Base-by-base conservation (phyloP, 1,140 invertebrate species). In the Drosophila lini region DNA sequence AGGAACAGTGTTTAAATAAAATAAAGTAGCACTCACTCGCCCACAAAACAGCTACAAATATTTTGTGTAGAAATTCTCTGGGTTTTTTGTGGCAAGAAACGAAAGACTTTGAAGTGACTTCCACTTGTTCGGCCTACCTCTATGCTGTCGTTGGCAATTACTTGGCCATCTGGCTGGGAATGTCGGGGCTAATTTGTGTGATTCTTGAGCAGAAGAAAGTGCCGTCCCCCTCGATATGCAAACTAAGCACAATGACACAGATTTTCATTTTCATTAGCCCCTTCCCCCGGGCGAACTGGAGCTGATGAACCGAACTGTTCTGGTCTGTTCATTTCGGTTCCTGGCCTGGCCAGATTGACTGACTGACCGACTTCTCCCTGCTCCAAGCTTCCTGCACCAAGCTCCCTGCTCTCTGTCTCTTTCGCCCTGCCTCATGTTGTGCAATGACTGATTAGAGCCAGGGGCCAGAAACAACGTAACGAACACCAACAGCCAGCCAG, bases 181-280 rank as follows among this genome's bases (percentile, higher is more conserved):
- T 74, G 68, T 77, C 61, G 47, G 47, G 59, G 76, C 86, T 73
- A 83, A 78, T 86, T 79, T 77, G 62, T 57, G 75, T 45, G 25
- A n/a, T 22, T 34, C 41, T 68, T 47, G 62, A 57, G 53, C 16
- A 69, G 58, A 56, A 64, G 69, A 67, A 86, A 75, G 62, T 69
- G 59, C 53, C 16, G 36, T 5, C 28, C 45, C 61, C 42, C 67
- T 81, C 79, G 61, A 82, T 88, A 80, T 80, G 83, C 83, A 77
- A 82, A 70, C 83, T 63, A 73, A 77, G 79, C 79, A 81, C 61
- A 79, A 71, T 88, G 83, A 80, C 84, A 88, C 60, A 83, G 83
- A 83, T 88, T 86, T 88, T 88, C 80, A 89, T 86, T 86, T 86
- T 86, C 83, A 86, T 88, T 88, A 80, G 75, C 74, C 28, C 78